Conservation (phyloP, 2,888 invertebrate species). For the Ennomos erosarius region DNA sequence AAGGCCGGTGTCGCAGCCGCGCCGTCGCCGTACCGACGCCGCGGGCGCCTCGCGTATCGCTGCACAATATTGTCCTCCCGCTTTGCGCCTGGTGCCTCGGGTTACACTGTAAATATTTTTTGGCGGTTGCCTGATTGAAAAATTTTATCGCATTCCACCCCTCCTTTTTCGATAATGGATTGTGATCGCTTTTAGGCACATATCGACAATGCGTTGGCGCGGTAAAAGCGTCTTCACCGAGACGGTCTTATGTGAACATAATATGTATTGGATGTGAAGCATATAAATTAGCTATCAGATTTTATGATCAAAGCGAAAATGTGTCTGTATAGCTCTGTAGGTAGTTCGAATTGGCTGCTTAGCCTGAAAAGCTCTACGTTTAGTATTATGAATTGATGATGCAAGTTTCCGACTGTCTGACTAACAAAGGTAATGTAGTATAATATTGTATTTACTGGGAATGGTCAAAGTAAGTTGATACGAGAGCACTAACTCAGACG, state of each 20-base stretch:
- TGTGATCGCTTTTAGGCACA: conserved; percentile 63
- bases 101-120: conserved; percentile 84
- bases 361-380: conserved; percentile 2
- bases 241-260: conserved; percentile 25
- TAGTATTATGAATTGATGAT: conserved; percentile 23
- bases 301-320: conserved; percentile 15
- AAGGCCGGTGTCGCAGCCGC: conserved; percentile 65
- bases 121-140: conserved; percentile 82
- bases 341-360: conserved; percentile 14
- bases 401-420: conserved; percentile 33
- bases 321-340: conserved; percentile 25
- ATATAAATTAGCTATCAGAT: conserved; percentile 19
- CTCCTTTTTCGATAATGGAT: conserved; percentile 73
- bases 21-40: conserved; percentile 54
- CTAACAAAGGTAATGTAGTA: conserved; percentile 34
- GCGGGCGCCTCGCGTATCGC: conserved; percentile 73
- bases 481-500: conserved; percentile 48
- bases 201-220: conserved; percentile 56
- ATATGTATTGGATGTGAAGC: conserved; percentile 4
- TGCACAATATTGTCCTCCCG: conserved; percentile 81
- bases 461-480: conserved; percentile 43
- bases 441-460: conserved; percentile 35
- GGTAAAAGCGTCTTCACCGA: conserved; percentile 50
- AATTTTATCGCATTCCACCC: conserved; percentile 80
- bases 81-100: conserved; percentile 69